Evolutionary conservation across 2,797 vertebrate genomes (phyloP), one percentile per base, ranked within the genome.

Genomic region (Lagorchestes hirsutus): DNA sequence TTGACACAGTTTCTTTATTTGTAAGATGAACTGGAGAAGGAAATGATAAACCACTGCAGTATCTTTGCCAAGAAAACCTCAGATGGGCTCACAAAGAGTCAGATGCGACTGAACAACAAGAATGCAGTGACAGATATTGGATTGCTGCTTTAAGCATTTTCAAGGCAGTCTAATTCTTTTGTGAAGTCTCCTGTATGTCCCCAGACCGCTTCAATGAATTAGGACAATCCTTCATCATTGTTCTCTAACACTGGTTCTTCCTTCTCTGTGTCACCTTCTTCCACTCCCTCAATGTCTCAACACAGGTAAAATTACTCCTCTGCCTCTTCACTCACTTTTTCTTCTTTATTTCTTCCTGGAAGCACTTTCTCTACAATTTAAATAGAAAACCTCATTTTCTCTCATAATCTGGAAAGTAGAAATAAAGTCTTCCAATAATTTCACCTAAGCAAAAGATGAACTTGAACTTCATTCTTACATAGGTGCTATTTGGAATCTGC

Each of bases 311-410:
- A 46, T 46, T 82, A 40, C 8, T 82, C 74, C 22, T 74, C 16
- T 82, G n/a, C 40, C 18, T 40, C 9, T 52, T 95, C 92, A 92
- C 0, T 18, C 5, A 94, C 90, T 29, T 54, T 96, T 27, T 96
- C 97, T 34, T 95, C 95, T 90, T 96, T 82, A 40, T 46, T 46
- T 82, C 74, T 82, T 46, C 74, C 74, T 82, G n/a, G n/a, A 46
- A 46, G 74, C 5, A 94, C 96, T 92, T 31, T 67, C 91, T 94
- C 91, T 97, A 55, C 93, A 55, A 96, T 50, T 58, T 96, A 31
- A 52, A 55, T 28, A 29, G 57, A 93, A 50, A 92, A 92, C 27
- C 91, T 18, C 13, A 59, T 40, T 92, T 59, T 10, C 40, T 56
- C 40, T 92, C 46, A 92, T 55, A 93, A 91, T 95, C 46, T 96